Conservation (phyloP, 1,140 invertebrate species). For the Zaprionus gabonicus region DNA sequence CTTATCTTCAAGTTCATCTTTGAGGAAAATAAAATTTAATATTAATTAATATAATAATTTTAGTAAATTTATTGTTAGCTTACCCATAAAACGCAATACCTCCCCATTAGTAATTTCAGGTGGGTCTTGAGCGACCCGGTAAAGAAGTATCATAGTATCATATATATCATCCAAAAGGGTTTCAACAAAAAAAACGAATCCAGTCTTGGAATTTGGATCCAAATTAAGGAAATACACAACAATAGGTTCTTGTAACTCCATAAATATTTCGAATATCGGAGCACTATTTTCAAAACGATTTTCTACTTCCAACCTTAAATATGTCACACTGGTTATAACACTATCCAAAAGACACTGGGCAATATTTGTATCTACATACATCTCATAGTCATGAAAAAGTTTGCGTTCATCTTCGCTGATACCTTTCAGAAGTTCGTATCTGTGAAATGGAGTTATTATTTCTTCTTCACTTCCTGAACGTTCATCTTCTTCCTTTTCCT, state of each 20-base stretch:
- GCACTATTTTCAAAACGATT: constrained; percentile 70
- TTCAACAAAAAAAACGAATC: constrained; percentile 87
- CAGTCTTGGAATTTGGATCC: constrained; percentile 86
- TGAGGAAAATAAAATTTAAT: no score
- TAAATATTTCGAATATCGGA: constrained; percentile 87
- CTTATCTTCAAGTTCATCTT: constrained; percentile 59
- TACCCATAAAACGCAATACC: constrained; percentile 43
- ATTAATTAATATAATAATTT: no score
- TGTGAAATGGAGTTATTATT: constrained; percentile 52
- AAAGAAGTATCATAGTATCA: constrained; percentile 84
- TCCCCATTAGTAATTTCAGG: constrained; percentile 31
- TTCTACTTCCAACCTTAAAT: constrained; percentile 83
- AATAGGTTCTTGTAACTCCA: constrained; percentile 87
- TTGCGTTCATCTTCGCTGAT: constrained; percentile 49
- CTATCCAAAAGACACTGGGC: constrained; percentile 86
- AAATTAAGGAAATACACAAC: constrained; percentile 88
- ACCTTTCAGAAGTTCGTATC: constrained; percentile 60
- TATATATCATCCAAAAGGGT: constrained; percentile 87
- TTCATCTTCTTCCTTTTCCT: constrained; percentile 57
- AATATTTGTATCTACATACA: constrained; percentile 88
- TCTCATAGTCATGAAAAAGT: constrained; percentile 86
- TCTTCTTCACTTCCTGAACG: constrained; percentile 59
- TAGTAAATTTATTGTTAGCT: background rate
- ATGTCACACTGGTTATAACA: constrained; percentile 81
- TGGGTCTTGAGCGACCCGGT: constrained; percentile 63